Evolutionary conservation across 1,140 invertebrate genomes (phyloP).

Genomic region (Drosophila varians): DNA sequence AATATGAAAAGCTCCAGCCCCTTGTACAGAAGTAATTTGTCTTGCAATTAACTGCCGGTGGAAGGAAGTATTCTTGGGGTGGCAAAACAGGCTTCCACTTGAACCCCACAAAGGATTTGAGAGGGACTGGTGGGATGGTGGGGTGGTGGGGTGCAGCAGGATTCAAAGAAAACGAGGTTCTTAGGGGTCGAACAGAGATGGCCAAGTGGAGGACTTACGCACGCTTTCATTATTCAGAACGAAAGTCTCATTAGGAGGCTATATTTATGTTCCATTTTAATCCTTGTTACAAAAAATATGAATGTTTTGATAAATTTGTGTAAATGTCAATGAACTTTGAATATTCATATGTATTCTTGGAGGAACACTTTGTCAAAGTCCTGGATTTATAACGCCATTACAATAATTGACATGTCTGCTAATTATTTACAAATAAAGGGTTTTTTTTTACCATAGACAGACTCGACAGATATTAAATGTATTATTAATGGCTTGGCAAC

Average conservation of each 20-base stretch:
- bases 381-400: too few relatives aligned
- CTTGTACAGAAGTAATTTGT: constrained; percentile 70
- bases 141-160: background rate
- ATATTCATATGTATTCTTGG: too few relatives aligned
- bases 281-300: too few relatives aligned
- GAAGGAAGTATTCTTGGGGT: constrained; percentile 47
- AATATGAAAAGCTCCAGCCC: constrained; percentile 50
- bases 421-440: background rate
- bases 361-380: too few relatives aligned
- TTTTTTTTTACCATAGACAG: background rate
- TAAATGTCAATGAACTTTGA: background rate
- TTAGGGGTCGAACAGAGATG: constrained; percentile 10
- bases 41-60: constrained; percentile 57
- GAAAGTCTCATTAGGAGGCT: background rate
- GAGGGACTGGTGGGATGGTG: background rate
- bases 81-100: constrained; percentile 15
- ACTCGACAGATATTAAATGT: constrained; percentile 9
- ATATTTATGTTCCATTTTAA: background rate
- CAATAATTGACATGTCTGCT: too few relatives aligned
- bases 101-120: constrained; percentile 1
- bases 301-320: background rate
- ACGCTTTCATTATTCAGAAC: background rate
- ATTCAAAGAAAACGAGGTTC: background rate
- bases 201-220: constrained; percentile 5
- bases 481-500: constrained; percentile 31